These are phyloP conservation scores for Diarsia mendica DNA, from an alignment of 2,888 invertebrate genomes.

Conservation along the genomic window DNA sequence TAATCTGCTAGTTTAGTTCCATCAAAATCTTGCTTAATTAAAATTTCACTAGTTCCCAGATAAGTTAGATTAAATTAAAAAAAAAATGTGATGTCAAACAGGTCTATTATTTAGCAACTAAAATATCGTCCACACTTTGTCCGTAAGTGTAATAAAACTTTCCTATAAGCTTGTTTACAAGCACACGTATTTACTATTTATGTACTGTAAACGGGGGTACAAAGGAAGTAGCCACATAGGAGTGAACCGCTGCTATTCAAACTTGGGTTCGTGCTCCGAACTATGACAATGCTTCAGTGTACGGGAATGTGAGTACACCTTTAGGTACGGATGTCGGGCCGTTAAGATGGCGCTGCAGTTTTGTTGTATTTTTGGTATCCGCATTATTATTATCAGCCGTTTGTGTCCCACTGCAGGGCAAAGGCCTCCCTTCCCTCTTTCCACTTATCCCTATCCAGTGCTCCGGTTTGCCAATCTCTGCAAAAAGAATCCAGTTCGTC, in stretches of 20 bases:
- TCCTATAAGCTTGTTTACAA: constrained; percentile 82
- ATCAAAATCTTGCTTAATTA: not conserved
- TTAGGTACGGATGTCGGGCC: constrained; percentile 74
- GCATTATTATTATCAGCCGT: no score
- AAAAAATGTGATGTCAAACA: constrained; percentile 22
- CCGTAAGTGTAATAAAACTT: constrained; percentile 78
- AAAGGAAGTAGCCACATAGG: constrained; percentile 82
- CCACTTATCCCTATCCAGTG: no score
- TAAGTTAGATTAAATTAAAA: constrained; percentile 15
- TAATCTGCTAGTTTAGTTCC: not conserved
- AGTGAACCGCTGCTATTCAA: constrained; percentile 78
- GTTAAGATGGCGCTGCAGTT: constrained; percentile 74
- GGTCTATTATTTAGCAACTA: constrained; percentile 42
- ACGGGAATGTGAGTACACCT: constrained; percentile 84
- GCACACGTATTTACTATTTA: constrained; percentile 83
- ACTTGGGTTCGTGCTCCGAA: constrained; percentile 78
- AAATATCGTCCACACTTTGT: constrained; percentile 64
- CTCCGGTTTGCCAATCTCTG: no score
- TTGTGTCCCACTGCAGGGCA: no score
- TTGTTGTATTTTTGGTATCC: constrained; percentile 25
- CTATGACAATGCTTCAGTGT: constrained; percentile 87
- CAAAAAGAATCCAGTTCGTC: no score
- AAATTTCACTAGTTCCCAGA: not conserved
- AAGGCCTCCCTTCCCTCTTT: no score
- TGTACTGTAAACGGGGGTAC: constrained; percentile 81